Evolutionary conservation across 2,888 invertebrate species (phyloP).

Genomic region (Tethea ocularis): DNA sequence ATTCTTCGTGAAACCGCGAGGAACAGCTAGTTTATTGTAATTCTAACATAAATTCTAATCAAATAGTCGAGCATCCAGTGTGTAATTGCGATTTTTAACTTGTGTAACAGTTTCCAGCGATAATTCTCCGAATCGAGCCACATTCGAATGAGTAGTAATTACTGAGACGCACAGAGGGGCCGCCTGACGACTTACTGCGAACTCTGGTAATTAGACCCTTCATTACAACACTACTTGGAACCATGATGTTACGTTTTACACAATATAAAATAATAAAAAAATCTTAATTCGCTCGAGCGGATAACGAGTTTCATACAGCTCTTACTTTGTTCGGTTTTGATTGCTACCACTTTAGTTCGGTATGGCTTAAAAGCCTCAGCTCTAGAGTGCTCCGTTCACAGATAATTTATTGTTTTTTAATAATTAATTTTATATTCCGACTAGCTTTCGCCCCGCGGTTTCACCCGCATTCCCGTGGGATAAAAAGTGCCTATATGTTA

Average conservation of each 20-base stretch:
- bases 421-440: too few relatives aligned
- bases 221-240: constrained; percentile 62
- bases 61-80: constrained; percentile 33
- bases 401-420: too few relatives aligned
- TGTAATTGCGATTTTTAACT: constrained; percentile 48
- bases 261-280: constrained; percentile 26
- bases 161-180: constrained; percentile 49
- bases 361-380: not conserved
- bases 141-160: constrained; percentile 57
- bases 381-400: not conserved
- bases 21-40: too few relatives aligned
- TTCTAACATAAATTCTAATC: constrained; percentile 31
- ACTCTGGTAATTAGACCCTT: constrained; percentile 60
- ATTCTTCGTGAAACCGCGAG: too few relatives aligned
- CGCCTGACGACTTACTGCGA: constrained; percentile 57
- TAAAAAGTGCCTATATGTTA: too few relatives aligned
- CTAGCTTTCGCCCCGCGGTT: too few relatives aligned
- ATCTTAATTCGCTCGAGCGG: constrained; percentile 12
- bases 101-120: constrained; percentile 35
- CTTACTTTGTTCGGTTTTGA: constrained; percentile 3
- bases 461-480: too few relatives aligned
- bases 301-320: constrained; percentile 25
- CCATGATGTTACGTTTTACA: constrained; percentile 33
- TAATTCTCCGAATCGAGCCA: constrained; percentile 51
- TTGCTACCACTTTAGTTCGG: not conserved